Base-by-base conservation (phyloP, 2,113 vertebrate species). In the Neogale vison region DNA sequence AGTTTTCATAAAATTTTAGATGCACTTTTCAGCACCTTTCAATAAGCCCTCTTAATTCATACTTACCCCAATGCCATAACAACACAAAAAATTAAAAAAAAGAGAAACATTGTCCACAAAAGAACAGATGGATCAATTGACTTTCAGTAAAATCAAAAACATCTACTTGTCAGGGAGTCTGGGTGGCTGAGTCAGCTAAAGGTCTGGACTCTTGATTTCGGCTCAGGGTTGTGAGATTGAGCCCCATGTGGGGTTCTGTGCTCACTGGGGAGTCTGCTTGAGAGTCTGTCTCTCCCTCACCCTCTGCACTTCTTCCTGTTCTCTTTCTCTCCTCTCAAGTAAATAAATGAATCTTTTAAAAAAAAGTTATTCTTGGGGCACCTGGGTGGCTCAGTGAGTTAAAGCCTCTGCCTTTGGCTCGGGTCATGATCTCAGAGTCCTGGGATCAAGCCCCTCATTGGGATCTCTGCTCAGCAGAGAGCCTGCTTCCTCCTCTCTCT, bases 61-160 rank as follows among this genome's bases (percentile, higher is more conserved):
- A 57, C 7, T 24, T 39, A 24, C 74, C 21, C 18, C 45, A n/a
- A 52, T 17, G 80, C 9, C 72, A 39, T 29, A 55, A 61, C 9
- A 72, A 59, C 6, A 81, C n/a, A 50, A 50, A 85, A 50, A 31
- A 83, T n/a, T 34, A 80, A 59, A 7, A 72, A 57, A 47, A 85
- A 57, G 20, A 45, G 83, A 92, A 88, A 3, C 45, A 83, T 39
- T 7, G 10, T 67, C 59, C 34, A 12, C 42, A 36, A 76, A 88
- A 77, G 24, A 57, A 67, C 7, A 50, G 3, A 67, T 9, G 55
- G 45, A 82, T 65, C 55, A 8, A 31, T 1, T 50, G 50, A 7
- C 26, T 80, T 93, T 93, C 23, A 76, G 47, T 87, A 88, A 72
- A 95, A 80, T 88, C n/a, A 61, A 85, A 93, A 93, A 34, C 31